phyloP scores from a whole-genome alignment of 2,797 vertebrate genomes.

The Pterois miles region DNA sequence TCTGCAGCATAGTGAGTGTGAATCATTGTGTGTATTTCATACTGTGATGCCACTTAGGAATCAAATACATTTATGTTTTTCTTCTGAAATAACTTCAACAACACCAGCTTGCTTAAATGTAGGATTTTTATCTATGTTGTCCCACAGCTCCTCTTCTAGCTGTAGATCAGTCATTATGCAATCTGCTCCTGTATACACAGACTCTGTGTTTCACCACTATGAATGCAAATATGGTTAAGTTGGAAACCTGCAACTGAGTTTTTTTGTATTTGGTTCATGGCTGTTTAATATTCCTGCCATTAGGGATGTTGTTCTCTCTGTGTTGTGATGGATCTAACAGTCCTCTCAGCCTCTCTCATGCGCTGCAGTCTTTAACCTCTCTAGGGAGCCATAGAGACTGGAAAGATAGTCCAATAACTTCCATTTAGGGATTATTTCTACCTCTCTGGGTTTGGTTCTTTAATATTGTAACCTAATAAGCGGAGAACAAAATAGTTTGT shows the following conservation, averaged over 20 bases:
- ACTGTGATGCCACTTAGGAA: neutral
- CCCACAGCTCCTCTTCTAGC: neutral
- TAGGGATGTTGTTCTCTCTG: neutral
- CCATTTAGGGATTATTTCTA: slow-evolving; percentile 44
- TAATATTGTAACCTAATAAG: slow-evolving; percentile 46
- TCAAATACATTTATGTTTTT: neutral
- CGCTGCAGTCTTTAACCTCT: slow-evolving; percentile 18
- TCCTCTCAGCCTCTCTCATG: slow-evolving; percentile 21
- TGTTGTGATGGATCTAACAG: slow-evolving; percentile 34
- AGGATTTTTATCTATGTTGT: neutral
- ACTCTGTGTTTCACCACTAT: slow-evolving; percentile 19
- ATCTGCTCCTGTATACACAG: neutral
- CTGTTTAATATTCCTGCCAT: slow-evolving; percentile 21
- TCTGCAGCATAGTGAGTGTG: slow-evolving; percentile 97
- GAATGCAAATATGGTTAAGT: slow-evolving; percentile 46
- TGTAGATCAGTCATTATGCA: slow-evolving; percentile 21
- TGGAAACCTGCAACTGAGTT: slow-evolving; percentile 13
- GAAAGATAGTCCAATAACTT: slow-evolving; percentile 54
- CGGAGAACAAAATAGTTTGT: slow-evolving; percentile 17
- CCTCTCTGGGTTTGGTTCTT: slow-evolving; percentile 42
- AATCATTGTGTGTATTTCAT: slow-evolving; percentile 18
- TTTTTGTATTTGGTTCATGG: neutral
- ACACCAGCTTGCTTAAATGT: neutral
- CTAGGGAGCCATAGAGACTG: slow-evolving; percentile 28
- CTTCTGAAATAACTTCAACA: neutral